These are phyloP conservation scores for Cistogaster globosa DNA, from an alignment of 2,888 invertebrate species.

Conservation along the genomic window DNA sequence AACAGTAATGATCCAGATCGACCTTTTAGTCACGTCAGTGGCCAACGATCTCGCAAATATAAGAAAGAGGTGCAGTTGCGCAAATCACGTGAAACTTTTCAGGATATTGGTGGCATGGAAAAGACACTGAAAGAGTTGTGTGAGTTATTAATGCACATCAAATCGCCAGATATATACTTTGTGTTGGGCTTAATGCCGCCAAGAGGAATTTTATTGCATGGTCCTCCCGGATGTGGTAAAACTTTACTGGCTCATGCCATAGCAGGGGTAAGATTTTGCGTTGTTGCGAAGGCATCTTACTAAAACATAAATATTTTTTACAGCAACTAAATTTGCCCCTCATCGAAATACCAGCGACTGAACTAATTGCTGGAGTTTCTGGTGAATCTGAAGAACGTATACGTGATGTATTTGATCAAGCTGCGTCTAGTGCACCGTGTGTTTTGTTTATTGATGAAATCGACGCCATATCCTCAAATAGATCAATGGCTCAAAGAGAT, in stretches of 20 bases:
- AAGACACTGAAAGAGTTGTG: slow-evolving; percentile 88
- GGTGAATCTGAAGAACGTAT: slow-evolving; percentile 98
- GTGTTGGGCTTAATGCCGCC: slow-evolving; percentile 93
- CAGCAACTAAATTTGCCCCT: slow-evolving; percentile 93
- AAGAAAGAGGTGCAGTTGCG: slow-evolving; percentile 78
- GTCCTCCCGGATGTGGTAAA: slow-evolving; percentile 98
- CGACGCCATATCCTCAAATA: slow-evolving; percentile 96
- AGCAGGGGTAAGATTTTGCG: slow-evolving; percentile 86
- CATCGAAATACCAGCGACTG: slow-evolving; percentile 94
- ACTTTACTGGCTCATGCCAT: slow-evolving; percentile 92
- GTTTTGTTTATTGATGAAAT: slow-evolving; percentile 98
- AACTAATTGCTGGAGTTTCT: slow-evolving; percentile 96
- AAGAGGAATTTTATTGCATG: slow-evolving; percentile 95
- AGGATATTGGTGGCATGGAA: slow-evolving; percentile 92
- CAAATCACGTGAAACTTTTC: slow-evolving; percentile 75
- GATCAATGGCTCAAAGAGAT: slow-evolving; percentile 94
- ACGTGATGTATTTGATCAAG: slow-evolving; percentile 94
- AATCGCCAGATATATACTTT: slow-evolving; percentile 94
- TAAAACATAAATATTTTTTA: slow-evolving; percentile 3
- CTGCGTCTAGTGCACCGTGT: slow-evolving; percentile 91
- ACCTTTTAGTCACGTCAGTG: slow-evolving; percentile 46
- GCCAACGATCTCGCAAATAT: slow-evolving; percentile 76
- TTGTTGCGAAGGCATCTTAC: background rate
- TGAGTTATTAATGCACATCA: slow-evolving; percentile 92
- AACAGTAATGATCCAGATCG: slow-evolving; percentile 69